These are phyloP conservation scores for Pardosa pseudoannulata DNA, from an alignment of 2,888 invertebrate genomes.

Conservation along the genomic window DNA sequence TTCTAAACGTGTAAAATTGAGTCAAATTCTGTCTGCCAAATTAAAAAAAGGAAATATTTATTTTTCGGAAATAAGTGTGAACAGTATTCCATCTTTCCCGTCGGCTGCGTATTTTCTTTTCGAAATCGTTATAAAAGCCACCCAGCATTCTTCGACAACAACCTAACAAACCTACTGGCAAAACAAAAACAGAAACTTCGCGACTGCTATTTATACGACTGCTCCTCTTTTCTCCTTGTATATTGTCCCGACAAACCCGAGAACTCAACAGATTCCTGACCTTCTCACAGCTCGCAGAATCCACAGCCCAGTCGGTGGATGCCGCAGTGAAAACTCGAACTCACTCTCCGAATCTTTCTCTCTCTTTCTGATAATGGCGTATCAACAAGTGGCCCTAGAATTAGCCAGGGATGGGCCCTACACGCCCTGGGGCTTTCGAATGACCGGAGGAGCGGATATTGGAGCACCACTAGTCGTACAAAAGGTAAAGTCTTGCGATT, in stretches of 20 bases:
- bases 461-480: constrained; percentile 91
- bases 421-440: constrained; percentile 89
- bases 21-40: no score
- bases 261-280: constrained; percentile 21
- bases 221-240: constrained; percentile 55
- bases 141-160: not conserved
- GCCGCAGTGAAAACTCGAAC: not conserved
- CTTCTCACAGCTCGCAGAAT: not conserved
- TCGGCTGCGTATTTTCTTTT: not conserved
- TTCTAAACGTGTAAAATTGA: no score
- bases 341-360: not conserved
- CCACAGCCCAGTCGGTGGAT: not conserved
- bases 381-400: constrained; percentile 59
- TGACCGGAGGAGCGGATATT: constrained; percentile 91
- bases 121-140: not conserved
- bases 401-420: constrained; percentile 65
- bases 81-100: not conserved
- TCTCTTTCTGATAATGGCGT: constrained; percentile 47
- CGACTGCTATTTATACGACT: constrained; percentile 59
- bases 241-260: constrained; percentile 36
- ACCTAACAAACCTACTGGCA: constrained; percentile 9
- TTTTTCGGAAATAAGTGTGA: no score
- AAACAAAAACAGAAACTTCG: constrained; percentile 15
- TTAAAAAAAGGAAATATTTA: no score
- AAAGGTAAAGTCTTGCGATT: constrained; percentile 87